A percentile compares a stretch with the other conserved stretches of the same genome.
These are phyloP conservation scores for Caenorhabditis elegans DNA, from an alignment of 1,140 invertebrate species.

Conservation along the genomic window DNA sequence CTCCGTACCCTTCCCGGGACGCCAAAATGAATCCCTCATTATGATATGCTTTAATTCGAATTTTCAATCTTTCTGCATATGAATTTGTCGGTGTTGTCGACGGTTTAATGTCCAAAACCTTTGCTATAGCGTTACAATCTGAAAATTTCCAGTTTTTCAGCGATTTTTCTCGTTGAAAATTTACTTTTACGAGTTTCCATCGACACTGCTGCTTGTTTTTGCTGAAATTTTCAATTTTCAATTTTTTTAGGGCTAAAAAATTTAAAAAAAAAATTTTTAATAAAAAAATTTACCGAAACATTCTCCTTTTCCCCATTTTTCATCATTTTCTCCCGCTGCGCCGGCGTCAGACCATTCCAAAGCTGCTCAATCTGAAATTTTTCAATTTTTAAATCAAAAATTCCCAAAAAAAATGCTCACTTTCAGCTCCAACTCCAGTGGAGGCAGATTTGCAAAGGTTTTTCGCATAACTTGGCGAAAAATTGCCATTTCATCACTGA, in stretches of 20 bases:
- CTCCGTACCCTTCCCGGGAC: neutral
- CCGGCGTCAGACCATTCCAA: neutral
- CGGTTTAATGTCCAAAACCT: neutral
- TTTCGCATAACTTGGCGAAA: neutral
- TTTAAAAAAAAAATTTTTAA: no score
- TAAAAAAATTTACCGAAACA: neutral
- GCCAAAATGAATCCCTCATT: neutral
- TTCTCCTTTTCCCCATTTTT: neutral
- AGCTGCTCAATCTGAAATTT: neutral
- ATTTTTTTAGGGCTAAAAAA: neutral
- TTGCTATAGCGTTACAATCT: neutral
- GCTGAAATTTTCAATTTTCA: neutral
- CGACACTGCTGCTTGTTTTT: neutral
- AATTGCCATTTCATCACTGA: neutral
- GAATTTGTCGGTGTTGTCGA: neutral
- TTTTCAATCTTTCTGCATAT: neutral
- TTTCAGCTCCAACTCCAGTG: neutral
- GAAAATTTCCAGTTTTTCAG: neutral
- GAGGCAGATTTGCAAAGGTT: neutral
- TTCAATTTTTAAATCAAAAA: neutral
- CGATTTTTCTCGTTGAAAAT: neutral
- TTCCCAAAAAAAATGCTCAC: neutral
- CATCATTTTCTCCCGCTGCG: neutral
- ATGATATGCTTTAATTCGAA: neutral
- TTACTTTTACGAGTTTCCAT: neutral